Evolutionary conservation across 2,113 vertebrate species (phyloP).

Genomic region (Microcebus murinus): DNA sequence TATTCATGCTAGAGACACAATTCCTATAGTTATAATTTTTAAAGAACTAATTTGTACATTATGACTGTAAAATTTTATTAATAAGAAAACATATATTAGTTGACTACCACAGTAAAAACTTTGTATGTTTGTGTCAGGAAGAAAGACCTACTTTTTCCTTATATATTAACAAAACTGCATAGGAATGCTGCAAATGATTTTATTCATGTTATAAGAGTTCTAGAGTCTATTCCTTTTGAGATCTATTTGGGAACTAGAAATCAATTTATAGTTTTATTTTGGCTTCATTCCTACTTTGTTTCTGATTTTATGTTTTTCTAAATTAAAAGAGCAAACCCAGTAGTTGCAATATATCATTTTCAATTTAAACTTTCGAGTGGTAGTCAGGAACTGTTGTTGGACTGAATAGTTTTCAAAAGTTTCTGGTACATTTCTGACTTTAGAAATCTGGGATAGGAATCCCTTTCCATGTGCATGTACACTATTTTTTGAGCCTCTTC

Average conservation of each 20-base stretch:
- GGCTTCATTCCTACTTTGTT: not conserved
- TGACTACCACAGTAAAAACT: not conserved
- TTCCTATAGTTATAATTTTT: not conserved
- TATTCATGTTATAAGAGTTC: not conserved
- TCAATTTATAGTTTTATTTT: slow-evolving; percentile 37
- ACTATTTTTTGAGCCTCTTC: slow-evolving; percentile 93
- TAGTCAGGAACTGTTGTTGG: slow-evolving; percentile 35
- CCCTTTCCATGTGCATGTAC: slow-evolving; percentile 91
- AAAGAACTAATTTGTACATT: not conserved
- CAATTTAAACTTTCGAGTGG: not conserved
- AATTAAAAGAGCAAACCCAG: not conserved
- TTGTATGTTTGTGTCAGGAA: not conserved
- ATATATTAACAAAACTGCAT: not conserved
- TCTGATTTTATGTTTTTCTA: not conserved
- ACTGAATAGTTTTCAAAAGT: slow-evolving; percentile 85
- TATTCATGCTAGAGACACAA: not conserved
- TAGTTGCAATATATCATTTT: not conserved
- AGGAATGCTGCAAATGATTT: not conserved
- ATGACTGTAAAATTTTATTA: not conserved
- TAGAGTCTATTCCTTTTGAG: not conserved
- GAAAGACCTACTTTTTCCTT: not conserved
- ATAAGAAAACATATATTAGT: not conserved
- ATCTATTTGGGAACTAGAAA: not conserved
- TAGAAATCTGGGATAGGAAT: slow-evolving; percentile 91
- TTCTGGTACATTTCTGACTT: slow-evolving; percentile 90